Conservation (phyloP, 2,888 invertebrate genomes). For the Platycheirus rosarum region DNA sequence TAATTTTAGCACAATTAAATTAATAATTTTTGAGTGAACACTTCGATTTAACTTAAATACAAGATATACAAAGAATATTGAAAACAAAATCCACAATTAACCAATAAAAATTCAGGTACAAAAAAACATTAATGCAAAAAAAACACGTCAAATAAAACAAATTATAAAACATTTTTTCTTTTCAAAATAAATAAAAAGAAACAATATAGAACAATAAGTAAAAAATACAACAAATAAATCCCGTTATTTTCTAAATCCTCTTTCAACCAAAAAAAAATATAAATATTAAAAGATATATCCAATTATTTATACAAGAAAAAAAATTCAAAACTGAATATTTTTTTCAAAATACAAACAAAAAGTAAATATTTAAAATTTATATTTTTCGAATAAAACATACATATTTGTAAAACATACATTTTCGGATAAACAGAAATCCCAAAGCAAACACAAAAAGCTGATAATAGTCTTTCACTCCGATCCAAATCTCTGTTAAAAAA, state of each 20-base stretch:
- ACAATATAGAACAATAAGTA: slow-evolving; percentile 51
- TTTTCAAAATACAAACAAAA: slow-evolving; percentile 53
- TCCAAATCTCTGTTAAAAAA: slow-evolving; percentile 57
- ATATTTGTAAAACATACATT: slow-evolving; percentile 49
- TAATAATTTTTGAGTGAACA: slow-evolving; percentile 2
- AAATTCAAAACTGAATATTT: slow-evolving; percentile 48
- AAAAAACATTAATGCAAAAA: slow-evolving; percentile 34
- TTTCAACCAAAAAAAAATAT: slow-evolving; percentile 46
- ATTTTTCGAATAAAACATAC: slow-evolving; percentile 73
- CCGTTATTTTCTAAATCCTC: slow-evolving; percentile 63
- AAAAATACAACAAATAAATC: slow-evolving; percentile 24
- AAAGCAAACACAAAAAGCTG: slow-evolving; percentile 21
- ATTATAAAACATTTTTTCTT: slow-evolving; percentile 41
- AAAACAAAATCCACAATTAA: slow-evolving; percentile 62
- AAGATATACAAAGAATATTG: too few species aligned
- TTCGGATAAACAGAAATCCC: slow-evolving; percentile 45
- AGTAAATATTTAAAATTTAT: slow-evolving; percentile 63
- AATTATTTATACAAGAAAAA: slow-evolving; percentile 49
- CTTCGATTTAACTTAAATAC: background rate
- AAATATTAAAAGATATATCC: slow-evolving; percentile 40
- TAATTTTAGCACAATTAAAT: slow-evolving; percentile 39
- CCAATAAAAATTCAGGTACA: slow-evolving; percentile 65
- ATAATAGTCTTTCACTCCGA: slow-evolving; percentile 66
- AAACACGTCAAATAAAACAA: too few species aligned
- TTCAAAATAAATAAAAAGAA: slow-evolving; percentile 18